Evolutionary conservation across 1,140 invertebrate genomes (phyloP), one percentile per base, ranked within the genome.

Genomic region (Macrocentrus cingulum): DNA sequence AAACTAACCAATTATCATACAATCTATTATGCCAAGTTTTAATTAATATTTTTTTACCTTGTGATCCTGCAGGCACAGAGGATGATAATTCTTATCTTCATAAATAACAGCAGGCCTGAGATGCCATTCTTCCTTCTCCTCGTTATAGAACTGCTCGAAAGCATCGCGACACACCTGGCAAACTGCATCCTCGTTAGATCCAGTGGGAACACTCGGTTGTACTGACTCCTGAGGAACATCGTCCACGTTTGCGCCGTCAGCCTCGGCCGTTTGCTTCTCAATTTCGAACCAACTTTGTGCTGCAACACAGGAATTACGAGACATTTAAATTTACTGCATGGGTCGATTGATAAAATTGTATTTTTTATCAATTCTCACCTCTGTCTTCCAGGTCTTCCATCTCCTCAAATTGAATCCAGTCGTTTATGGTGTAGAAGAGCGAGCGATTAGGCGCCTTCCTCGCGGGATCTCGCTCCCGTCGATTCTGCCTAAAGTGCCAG

Each of bases 71-170:
- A 91, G 88, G 76, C 95, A 98, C 18, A 92, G 75, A 0, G 94
- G 94, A 83, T 98, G 95, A 73, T 92, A 97, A 67, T 90, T 88
- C 66, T 88, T 87, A 1, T 84, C 87, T 32, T 94, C 88, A 34
- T 89, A 85, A 16, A 83, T 77, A 2, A 96, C 81, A 0, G 95
- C 92, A 69, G 93, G 89, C 54, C 87, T 83, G 5, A 98, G 80
- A 71, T 96, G 92, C 96, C 96, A 99, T 72, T 97, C 95, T 75
- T 98, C 95, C 50, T 88, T 88, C 67, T 98, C 95, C 78, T 98
- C 92, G 70, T 96, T 90, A 81, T 92, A 98, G 80, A 95, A 96
- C 71, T 93, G 88, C 56, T 96, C 91, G 77, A 99, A 97, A 44
- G 82, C 81, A 79, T 99, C 95, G 22, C 88, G 85, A 74, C 96